Conservation (phyloP, 2,797 vertebrate genomes). For the Brachymystax lenok region DNA sequence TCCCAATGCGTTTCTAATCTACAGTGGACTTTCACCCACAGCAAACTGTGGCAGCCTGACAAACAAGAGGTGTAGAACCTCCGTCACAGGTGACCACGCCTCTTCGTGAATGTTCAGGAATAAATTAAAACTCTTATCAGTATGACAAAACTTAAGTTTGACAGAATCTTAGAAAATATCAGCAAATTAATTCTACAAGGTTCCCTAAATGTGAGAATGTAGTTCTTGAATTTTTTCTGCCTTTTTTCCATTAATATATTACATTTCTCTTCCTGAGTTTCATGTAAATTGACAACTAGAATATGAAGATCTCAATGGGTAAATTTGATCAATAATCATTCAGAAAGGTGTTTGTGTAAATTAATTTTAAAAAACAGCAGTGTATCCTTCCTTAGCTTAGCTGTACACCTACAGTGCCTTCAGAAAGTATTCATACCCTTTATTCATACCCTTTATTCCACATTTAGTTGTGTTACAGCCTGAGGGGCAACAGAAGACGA, state of each 20-base stretch:
- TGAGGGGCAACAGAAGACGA: no score
- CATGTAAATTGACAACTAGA: background rate
- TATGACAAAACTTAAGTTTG: background rate
- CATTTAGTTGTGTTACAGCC: no score
- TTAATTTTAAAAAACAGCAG: background rate
- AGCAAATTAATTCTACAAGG: no score
- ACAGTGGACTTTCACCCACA: conserved; percentile 2
- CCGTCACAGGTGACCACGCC: conserved; percentile 1
- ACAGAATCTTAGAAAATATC: background rate
- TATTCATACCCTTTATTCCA: no score
- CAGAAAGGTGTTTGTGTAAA: background rate
- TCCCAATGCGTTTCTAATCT: background rate
- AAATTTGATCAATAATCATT: background rate
- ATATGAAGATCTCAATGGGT: background rate
- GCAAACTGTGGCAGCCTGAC: background rate
- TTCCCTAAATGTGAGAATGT: background rate
- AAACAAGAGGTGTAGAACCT: background rate
- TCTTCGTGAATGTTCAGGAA: background rate
- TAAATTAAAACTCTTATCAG: background rate
- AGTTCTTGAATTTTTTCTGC: background rate
- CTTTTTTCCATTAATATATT: background rate
- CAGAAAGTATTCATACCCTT: no score
- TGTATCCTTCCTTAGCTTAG: background rate
- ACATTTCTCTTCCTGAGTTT: background rate
- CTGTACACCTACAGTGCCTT: background rate